These are phyloP conservation scores for Choristoneura fumiferana DNA, from an alignment of 1,140 invertebrate species.

Conservation along the genomic window DNA sequence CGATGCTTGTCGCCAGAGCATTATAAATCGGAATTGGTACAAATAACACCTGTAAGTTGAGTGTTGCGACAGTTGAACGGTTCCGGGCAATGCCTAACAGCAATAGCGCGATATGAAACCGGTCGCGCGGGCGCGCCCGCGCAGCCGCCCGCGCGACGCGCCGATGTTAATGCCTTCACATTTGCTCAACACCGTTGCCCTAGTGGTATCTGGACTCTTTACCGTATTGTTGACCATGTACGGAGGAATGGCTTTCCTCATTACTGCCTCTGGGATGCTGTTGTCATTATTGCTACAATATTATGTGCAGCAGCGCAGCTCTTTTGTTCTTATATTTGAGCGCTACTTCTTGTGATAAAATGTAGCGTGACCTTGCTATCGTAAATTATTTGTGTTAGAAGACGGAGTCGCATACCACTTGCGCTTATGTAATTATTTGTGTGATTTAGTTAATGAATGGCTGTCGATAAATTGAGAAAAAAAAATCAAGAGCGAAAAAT, in stretches of 20 bases:
- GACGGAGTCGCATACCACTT: no score
- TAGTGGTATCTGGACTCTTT: conserved; percentile 50
- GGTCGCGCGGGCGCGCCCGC: conserved; percentile 31
- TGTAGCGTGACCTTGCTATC: no score
- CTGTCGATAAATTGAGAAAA: no score
- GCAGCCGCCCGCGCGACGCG: conserved; percentile 26
- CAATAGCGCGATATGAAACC: conserved; percentile 36
- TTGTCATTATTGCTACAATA: no score
- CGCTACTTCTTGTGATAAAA: no score
- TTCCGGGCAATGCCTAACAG: conserved; percentile 21
- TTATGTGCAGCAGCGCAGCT: no score
- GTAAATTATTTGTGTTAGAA: no score
- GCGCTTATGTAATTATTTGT: no score
- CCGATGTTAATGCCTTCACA: conserved; percentile 31
- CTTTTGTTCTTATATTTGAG: no score
- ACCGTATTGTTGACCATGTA: conserved; percentile 16
- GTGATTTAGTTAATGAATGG: no score
- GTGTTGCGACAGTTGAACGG: conserved; percentile 48
- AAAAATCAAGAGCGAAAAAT: no score
- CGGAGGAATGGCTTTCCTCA: conserved; percentile 1
- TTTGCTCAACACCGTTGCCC: conserved; percentile 58
- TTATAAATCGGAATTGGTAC: conserved; percentile 48
- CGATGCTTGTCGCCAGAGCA: background rate
- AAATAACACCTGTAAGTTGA: conserved; percentile 60
- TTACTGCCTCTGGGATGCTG: background rate